phyloP scores from a whole-genome alignment of 2,888 invertebrate genomes.

The Plusia festucae region DNA sequence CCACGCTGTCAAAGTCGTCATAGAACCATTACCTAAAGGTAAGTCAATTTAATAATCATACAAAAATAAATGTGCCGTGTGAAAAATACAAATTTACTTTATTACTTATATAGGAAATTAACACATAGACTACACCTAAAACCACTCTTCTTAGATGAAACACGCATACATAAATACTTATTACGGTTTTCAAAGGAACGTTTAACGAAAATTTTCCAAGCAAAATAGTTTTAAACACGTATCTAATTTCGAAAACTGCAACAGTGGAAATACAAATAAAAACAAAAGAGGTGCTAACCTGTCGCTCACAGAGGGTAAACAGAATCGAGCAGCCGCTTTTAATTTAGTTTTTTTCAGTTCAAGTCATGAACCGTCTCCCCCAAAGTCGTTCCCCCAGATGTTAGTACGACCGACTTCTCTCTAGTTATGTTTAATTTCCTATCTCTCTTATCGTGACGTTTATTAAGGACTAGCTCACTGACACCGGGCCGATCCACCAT shows the following conservation, averaged over 20 bases:
- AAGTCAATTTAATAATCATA: slow-evolving; percentile 56
- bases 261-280: slow-evolving; percentile 51
- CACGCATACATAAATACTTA: slow-evolving; percentile 16
- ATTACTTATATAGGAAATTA: background rate
- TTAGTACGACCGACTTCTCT: slow-evolving; percentile 80
- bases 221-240: slow-evolving; percentile 40
- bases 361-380: slow-evolving; percentile 60
- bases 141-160: background rate
- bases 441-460: slow-evolving; percentile 85
- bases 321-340: slow-evolving; percentile 78
- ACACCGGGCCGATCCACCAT: slow-evolving; percentile 70
- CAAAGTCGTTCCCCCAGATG: slow-evolving; percentile 79
- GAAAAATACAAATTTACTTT: no score
- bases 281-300: slow-evolving; percentile 75
- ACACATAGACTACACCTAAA: background rate
- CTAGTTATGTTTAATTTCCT: slow-evolving; percentile 88
- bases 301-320: slow-evolving; percentile 82
- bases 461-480: slow-evolving; percentile 78
- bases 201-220: slow-evolving; percentile 23
- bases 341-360: slow-evolving; percentile 75
- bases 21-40: slow-evolving; percentile 88
- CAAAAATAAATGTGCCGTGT: background rate
- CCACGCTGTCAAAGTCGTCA: slow-evolving; percentile 83
- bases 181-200: slow-evolving; percentile 14
- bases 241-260: slow-evolving; percentile 45